These are phyloP conservation scores for Beroe forskalii DNA, from an alignment of 37 sponge, comb jelly and placozoan species.

Conservation along the genomic window DNA sequence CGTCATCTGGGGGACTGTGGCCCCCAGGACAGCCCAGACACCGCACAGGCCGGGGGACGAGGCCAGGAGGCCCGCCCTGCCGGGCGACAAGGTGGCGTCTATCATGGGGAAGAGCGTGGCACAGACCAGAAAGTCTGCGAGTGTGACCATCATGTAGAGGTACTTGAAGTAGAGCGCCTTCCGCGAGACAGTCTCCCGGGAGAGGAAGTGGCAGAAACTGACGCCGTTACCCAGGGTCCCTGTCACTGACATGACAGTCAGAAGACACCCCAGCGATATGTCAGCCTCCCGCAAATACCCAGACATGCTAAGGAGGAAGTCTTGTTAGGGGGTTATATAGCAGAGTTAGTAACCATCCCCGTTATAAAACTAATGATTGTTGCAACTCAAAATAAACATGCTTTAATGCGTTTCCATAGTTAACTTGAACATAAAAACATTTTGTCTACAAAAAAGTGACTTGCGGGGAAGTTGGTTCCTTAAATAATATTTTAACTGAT, in stretches of 20 bases:
- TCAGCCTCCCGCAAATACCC: not conserved
- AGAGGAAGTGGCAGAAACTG: not conserved
- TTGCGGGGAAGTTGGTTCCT: too few relatives aligned
- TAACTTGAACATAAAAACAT: too few relatives aligned
- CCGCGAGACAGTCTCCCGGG: not conserved
- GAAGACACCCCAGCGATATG: not conserved
- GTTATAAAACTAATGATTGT: too few relatives aligned
- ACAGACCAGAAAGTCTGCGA: constrained; percentile 21
- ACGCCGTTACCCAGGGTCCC: not conserved
- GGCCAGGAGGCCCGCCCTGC: not conserved
- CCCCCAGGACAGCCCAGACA: not conserved
- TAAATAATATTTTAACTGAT: too few relatives aligned
- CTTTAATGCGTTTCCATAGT: too few relatives aligned
- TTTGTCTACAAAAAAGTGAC: too few relatives aligned
- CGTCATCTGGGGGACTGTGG: constrained; percentile 48
- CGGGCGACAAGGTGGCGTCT: not conserved
- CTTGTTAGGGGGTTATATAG: too few relatives aligned
- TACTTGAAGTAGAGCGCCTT: constrained; percentile 3
- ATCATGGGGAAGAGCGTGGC: not conserved
- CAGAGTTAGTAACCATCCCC: too few relatives aligned
- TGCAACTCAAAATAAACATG: too few relatives aligned
- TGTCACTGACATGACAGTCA: not conserved
- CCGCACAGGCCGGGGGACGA: not conserved
- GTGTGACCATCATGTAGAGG: constrained; percentile 13
- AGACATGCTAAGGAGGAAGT: too few relatives aligned